Conservation (phyloP, 2,797 vertebrate genomes). For the Macrochelys suwanniensis region DNA sequence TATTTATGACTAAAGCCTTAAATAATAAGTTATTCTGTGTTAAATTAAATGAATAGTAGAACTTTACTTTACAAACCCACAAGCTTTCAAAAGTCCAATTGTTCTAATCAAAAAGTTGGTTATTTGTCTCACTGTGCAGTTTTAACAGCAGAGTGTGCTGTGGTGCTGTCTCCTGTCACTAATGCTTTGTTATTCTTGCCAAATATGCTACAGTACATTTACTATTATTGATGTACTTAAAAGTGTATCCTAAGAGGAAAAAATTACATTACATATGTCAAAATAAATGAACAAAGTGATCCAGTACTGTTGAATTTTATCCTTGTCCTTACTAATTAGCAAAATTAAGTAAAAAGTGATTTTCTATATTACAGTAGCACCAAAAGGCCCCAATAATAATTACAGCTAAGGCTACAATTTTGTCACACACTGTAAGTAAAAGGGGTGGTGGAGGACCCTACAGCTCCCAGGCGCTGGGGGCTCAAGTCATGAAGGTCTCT, state of each 20-base stretch:
- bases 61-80: neutral
- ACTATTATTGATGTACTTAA: neutral
- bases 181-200: neutral
- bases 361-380: neutral
- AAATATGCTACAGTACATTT: neutral
- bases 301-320: accelerated
- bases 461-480: no score
- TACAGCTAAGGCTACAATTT: no score
- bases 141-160: neutral
- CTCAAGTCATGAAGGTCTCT: no score
- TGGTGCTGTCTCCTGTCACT: neutral
- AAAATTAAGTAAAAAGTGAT: neutral
- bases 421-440: no score
- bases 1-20: neutral
- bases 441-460: no score
- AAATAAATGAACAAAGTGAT: neutral
- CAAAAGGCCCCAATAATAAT: neutral
- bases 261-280: neutral
- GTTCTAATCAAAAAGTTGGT: neutral
- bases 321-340: neutral
- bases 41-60: neutral
- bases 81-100: neutral
- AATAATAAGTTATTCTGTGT: neutral
- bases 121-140: neutral
- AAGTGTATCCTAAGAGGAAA: neutral